These are phyloP conservation scores for Agonopterix alstromeriana DNA, from an alignment of 2,888 invertebrate species.

Conservation along the genomic window DNA sequence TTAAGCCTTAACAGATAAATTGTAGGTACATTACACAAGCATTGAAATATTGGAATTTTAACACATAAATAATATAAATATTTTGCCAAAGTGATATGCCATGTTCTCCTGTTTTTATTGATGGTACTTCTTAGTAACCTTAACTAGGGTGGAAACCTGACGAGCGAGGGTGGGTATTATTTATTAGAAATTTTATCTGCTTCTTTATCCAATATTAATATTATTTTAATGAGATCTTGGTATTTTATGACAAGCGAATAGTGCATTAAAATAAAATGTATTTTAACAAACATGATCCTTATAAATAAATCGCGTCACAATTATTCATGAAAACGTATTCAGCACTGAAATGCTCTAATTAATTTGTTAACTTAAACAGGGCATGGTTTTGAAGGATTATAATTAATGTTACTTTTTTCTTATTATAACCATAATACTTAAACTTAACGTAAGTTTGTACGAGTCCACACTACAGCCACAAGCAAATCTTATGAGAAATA, in stretches of 20 bases:
- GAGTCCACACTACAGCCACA: not conserved
- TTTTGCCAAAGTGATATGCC: not conserved
- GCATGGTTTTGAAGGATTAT: not conserved
- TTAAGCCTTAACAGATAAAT: not conserved
- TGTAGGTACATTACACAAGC: not conserved
- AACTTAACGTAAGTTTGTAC: not conserved
- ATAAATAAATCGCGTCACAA: not conserved
- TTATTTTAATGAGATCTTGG: slow-evolving; percentile 46
- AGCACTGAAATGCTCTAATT: not conserved
- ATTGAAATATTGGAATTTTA: not conserved
- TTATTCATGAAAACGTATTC: not conserved
- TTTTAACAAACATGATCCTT: not conserved
- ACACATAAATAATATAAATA: not conserved
- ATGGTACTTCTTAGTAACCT: not conserved
- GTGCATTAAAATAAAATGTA: slow-evolving; percentile 16
- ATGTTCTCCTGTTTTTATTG: not conserved
- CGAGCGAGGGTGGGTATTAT: not conserved
- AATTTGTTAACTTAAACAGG: not conserved
- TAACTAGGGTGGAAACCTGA: too few species aligned
- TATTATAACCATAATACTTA: too few species aligned
- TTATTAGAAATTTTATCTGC: not conserved
- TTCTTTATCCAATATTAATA: slow-evolving; percentile 21
- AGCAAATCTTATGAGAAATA: not conserved
- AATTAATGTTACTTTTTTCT: not conserved
- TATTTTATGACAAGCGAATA: slow-evolving; percentile 30